Base-by-base conservation (phyloP, 2,113 vertebrate species). In the Prochilodus magdalenae region DNA sequence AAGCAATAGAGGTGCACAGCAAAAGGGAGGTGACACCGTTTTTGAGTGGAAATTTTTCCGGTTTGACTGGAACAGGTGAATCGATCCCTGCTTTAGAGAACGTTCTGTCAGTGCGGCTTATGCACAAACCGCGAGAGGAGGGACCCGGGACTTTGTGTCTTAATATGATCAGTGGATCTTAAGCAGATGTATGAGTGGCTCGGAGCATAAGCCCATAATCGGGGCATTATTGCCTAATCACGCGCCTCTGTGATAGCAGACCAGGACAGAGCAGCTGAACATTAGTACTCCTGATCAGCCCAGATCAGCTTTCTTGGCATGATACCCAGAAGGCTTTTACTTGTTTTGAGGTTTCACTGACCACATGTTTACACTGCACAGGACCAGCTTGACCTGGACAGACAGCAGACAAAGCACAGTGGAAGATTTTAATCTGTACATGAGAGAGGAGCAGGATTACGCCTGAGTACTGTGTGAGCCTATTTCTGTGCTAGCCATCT, bases 141-240 rank as follows among this genome's bases (percentile, higher is more conserved):
- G 62, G 72, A 79, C 73, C 57, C 47, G 49, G 29, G 73, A 81
- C 27, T 63, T 77, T 62, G 22, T 14, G 33, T 73, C 60, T 59
- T 84, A 78, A 84, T 84, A 86, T 79, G 63, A 84, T 84, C 79
- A 79, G 76, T 75, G 29, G 55, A 44, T 82, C 65, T 84, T 82
- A 84, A 82, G 72, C 53, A 83, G 81, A 81, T 66, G 51, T 75
- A 72, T 49, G 22, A 75, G 51, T 76, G 66, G 60, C 63, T 73
- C n/a, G 26, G 30, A 47, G 47, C 30, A 59, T 82, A 82, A 81
- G 72, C 66, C 60, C 47, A 76, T 75, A 76, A 81, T 65, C 18
- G 12, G 36, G 14, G 47, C 20, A 70, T 86, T 63, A 84, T 55
- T 75, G 66, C 44, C 63, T 83, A 77, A 86, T 86, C 49, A 73